These are phyloP conservation scores for Eubasilissa regina DNA, from an alignment of 1,140 invertebrate genomes.

Conservation along the genomic window DNA sequence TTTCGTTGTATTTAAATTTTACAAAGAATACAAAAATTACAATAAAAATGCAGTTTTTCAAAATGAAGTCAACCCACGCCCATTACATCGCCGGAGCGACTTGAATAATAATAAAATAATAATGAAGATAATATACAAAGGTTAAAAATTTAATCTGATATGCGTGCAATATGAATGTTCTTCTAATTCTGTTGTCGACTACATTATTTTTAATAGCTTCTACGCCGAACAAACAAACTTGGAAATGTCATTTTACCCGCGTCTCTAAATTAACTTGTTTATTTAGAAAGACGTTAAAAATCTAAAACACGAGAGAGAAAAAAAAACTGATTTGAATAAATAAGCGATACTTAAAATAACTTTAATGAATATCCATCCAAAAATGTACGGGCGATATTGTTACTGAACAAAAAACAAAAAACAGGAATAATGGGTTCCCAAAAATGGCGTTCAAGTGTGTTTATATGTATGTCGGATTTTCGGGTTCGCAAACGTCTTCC, in stretches of 20 bases:
- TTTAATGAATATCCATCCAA: conserved; percentile 16
- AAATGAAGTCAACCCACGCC: too few species aligned
- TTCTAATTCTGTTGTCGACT: not conserved
- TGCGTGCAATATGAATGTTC: not conserved
- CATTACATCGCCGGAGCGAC: too few species aligned
- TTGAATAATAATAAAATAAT: too few species aligned
- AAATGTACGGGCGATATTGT: not conserved
- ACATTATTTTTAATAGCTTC: conserved; percentile 19
- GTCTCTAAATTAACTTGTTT: conserved; percentile 34
- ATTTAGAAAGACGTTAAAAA: conserved; percentile 1
- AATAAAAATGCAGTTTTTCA: too few species aligned
- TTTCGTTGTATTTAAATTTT: too few species aligned
- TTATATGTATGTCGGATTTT: not conserved
- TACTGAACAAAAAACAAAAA: conserved; percentile 2
- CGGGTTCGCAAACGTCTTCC: conserved; percentile 10
- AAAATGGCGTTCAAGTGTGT: not conserved
- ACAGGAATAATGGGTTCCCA: not conserved
- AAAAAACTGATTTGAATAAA: conserved; percentile 43
- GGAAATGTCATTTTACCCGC: conserved; percentile 26
- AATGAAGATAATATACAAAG: too few species aligned
- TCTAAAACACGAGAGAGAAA: not conserved
- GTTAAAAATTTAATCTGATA: too few species aligned
- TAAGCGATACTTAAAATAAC: conserved; percentile 23
- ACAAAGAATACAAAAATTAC: too few species aligned
- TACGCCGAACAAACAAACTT: not conserved